phyloP scores from a whole-genome alignment of 2,113 vertebrate genomes.

The Orthonyx spaldingii region DNA sequence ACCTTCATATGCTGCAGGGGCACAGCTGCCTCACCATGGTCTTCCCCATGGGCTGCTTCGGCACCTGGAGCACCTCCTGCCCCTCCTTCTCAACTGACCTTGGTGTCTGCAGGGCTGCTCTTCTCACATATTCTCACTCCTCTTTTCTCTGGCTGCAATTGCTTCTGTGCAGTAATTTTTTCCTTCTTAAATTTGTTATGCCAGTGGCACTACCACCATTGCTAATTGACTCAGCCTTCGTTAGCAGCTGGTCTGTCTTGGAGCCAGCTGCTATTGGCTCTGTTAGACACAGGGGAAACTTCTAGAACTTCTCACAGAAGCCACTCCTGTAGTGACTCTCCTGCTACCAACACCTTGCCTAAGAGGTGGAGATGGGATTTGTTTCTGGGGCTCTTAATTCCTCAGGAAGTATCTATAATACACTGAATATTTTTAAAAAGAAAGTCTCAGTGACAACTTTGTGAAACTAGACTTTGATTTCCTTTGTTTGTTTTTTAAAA shows the following conservation, averaged over 20 bases:
- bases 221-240: not conserved
- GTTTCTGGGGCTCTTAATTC: not conserved
- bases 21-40: not conserved
- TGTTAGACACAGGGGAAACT: not conserved
- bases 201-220: not conserved
- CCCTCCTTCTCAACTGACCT: not conserved
- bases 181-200: not conserved
- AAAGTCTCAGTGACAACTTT: not conserved
- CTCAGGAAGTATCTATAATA: not conserved
- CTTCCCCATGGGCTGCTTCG: not conserved
- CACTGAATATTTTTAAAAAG: not conserved
- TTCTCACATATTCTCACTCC: not conserved
- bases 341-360: not conserved
- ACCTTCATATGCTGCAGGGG: not conserved
- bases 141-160: not conserved
- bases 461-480: not conserved
- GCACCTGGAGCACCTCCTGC: not conserved
- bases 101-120: not conserved
- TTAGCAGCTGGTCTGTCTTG: not conserved
- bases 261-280: not conserved
- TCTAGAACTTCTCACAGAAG: not conserved
- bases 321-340: not conserved
- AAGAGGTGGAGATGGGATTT: not conserved
- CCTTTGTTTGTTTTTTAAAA: too few relatives aligned
- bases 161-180: not conserved